phyloP scores from a whole-genome alignment of 2,888 invertebrate genomes.

The Dysmachus trigonus region DNA sequence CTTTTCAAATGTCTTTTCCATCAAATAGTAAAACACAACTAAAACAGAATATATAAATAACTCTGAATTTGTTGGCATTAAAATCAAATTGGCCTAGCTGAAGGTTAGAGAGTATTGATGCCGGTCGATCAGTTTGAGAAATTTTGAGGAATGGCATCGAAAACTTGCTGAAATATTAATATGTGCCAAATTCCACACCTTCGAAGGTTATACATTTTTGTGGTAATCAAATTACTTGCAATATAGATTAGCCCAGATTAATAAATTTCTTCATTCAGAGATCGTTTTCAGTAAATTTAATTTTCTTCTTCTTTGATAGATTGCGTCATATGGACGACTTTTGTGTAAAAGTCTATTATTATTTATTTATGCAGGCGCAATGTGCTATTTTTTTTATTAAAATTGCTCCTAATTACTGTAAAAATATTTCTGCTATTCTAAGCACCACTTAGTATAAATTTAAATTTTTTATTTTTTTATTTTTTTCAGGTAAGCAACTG shows the following conservation, averaged over 20 bases:
- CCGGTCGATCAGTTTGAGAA: not conserved
- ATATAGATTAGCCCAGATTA: not conserved
- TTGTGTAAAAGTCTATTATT: too few species aligned
- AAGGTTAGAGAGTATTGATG: not conserved
- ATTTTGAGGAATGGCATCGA: not conserved
- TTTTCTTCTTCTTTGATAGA: not conserved
- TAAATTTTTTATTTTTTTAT: not conserved
- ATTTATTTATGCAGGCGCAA: too few species aligned
- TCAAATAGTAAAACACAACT: not conserved
- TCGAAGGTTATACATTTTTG: not conserved
- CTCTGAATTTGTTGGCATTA: not conserved
- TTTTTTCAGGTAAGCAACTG: slow-evolving; percentile 6
- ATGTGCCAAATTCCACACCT: not conserved
- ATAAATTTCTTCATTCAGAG: not conserved
- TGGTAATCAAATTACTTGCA: not conserved
- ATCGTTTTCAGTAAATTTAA: too few species aligned
- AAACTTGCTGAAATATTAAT: not conserved
- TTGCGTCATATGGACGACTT: not conserved
- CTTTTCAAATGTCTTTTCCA: not conserved
- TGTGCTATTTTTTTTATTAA: not conserved
- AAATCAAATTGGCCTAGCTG: not conserved
- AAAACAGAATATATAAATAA: not conserved
- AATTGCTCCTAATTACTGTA: too few species aligned
- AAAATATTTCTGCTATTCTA: not conserved
- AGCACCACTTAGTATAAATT: not conserved